Conservation (phyloP, 2,888 invertebrate genomes). For the Ischnura elegans region DNA sequence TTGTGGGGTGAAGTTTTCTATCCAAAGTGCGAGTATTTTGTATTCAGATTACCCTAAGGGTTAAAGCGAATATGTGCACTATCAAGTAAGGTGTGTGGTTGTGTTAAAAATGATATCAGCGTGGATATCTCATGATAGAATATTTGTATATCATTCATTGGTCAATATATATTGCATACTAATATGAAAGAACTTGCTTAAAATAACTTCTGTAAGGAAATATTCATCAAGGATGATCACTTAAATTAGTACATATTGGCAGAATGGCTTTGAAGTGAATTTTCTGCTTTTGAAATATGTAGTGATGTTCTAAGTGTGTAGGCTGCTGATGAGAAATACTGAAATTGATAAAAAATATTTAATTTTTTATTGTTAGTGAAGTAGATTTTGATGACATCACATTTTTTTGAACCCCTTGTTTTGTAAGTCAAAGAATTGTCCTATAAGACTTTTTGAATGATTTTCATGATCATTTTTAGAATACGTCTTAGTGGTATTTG, state of each 20-base stretch:
- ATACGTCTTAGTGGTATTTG: neutral
- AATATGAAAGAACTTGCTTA: constrained; percentile 4
- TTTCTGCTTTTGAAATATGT: neutral
- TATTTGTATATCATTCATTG: neutral
- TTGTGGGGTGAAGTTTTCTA: neutral
- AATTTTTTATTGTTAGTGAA: neutral
- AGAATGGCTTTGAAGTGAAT: neutral
- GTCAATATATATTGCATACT: neutral
- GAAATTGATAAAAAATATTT: neutral
- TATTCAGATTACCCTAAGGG: neutral
- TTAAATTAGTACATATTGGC: constrained; percentile 9
- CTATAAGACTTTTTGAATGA: neutral
- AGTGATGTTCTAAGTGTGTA: constrained; percentile 9
- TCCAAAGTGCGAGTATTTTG: neutral
- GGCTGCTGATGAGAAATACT: constrained; percentile 18
- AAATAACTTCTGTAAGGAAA: neutral
- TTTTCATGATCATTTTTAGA: neutral
- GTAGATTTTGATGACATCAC: neutral
- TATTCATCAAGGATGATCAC: neutral
- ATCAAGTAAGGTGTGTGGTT: neutral
- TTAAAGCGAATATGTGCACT: neutral
- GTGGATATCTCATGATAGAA: neutral
- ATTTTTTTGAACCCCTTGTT: neutral
- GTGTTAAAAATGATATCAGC: neutral
- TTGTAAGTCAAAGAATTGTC: neutral